A percentile compares a stretch with the other conserved stretches of the same genome.
Conservation (phyloP, 2,888 invertebrate genomes). For the Beris morrisii region DNA sequence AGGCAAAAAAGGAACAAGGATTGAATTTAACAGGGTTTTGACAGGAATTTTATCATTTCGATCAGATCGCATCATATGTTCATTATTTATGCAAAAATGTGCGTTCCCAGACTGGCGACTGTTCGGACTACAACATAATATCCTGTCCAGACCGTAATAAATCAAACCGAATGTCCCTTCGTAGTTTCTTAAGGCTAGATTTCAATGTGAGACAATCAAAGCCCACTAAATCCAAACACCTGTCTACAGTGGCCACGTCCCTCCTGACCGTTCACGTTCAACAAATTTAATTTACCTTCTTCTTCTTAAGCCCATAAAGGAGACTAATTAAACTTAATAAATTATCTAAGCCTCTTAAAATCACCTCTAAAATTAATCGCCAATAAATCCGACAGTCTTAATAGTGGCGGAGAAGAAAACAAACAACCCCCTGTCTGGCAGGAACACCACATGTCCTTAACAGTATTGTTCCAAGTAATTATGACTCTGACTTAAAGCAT, state of each 20-base stretch:
- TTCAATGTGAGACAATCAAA: no score
- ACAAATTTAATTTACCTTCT: slow-evolving; percentile 17
- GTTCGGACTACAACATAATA: neutral
- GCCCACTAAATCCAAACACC: no score
- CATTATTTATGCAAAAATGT: slow-evolving; percentile 4
- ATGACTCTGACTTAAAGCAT: slow-evolving; percentile 19
- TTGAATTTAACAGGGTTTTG: neutral
- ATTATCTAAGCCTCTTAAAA: slow-evolving; percentile 23
- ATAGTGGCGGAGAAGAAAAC: slow-evolving; percentile 15
- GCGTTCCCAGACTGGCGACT: neutral
- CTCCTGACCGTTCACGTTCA: neutral
- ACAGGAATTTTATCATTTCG: slow-evolving; percentile 1
- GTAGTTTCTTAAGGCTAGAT: no score
- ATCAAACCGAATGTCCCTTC: no score
- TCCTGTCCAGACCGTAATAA: no score
- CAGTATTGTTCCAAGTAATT: slow-evolving; percentile 26
- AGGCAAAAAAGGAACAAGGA: neutral
- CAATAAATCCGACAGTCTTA: slow-evolving; percentile 29
- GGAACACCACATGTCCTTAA: slow-evolving; percentile 23
- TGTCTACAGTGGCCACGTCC: neutral
- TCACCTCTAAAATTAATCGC: slow-evolving; percentile 31
- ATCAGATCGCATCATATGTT: neutral
- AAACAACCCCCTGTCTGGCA: slow-evolving; percentile 4
- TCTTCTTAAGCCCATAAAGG: neutral
- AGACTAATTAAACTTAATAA: slow-evolving; percentile 27